Base-by-base conservation (phyloP, 2,888 invertebrate genomes). In the Sialis fuliginosa region DNA sequence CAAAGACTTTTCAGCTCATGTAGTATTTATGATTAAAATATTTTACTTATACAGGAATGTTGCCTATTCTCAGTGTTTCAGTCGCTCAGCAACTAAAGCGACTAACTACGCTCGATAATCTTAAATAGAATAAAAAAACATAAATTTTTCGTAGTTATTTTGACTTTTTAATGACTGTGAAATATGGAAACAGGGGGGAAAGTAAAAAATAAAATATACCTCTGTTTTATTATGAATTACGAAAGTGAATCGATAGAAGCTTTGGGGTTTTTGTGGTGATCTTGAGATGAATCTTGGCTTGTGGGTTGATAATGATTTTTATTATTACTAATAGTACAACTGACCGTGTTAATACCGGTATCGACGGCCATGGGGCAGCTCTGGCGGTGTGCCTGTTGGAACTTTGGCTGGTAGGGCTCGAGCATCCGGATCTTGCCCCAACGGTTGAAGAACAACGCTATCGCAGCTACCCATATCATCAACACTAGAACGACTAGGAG, bases 351-450 rank as follows among this genome's bases (percentile, higher is more conserved):
- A 35, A 47, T 42, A 13, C 22, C 47, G 8, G 47, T 33, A 35
- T 47, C 47, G 12, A 47, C 42, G 6, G 62, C 75, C 52, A 83
- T 67, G 0, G 75, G 81, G 60, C 84, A 85, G 57, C 82, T 83
- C 55, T 80, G 77, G 54, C 88, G 73, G 65, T 87, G 87, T 48
- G 65, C 64, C 56, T 86, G 85, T 58, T 86, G 85, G 60, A 89
- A 90, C 65, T 89, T 88, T 2, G 89, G 89, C 60, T 89, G 88
- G 63, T 89, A 89, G 1, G 89, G 89, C 62, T 89, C 88, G 64
- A 89, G 65, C 87, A 88, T 89, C 52, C 89, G 79, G 61, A 91
- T 91, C 73, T 91, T 90, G 60, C 90, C 90, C 90, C 90, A 91
- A 52, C 90, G 82, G 68, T 91, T 90, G 74, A 91, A 88, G 71